Evolutionary conservation across 2,113 vertebrate genomes (phyloP).

Genomic region (Smithornis capensis): DNA sequence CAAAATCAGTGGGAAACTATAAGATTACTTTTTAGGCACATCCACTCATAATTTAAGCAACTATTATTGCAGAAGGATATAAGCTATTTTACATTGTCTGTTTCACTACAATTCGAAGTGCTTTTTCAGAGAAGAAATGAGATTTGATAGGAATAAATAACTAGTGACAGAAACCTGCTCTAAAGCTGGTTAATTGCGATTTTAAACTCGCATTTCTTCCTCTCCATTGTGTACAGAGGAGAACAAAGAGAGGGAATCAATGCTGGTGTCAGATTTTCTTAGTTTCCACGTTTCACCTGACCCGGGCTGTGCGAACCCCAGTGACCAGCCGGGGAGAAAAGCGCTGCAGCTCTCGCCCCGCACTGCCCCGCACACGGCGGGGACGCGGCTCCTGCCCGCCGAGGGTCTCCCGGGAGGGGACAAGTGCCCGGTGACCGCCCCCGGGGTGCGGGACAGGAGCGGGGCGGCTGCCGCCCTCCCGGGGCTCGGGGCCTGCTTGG

Average conservation of each 20-base stretch:
- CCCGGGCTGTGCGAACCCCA: neutral
- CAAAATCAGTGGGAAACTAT: neutral
- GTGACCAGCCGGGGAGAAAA: neutral
- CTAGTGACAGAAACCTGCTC: neutral
- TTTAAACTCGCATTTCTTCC: conserved; percentile 61
- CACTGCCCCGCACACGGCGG: neutral
- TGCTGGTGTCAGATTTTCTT: conserved; percentile 63
- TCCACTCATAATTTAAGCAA: conserved; percentile 15
- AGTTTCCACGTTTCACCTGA: conserved; percentile 47
- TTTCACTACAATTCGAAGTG: neutral
- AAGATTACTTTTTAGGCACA: neutral
- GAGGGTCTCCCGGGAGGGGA: neutral
- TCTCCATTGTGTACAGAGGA: conserved; percentile 14
- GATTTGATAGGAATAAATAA: neutral
- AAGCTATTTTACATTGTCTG: neutral
- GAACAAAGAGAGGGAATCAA: conserved; percentile 70
- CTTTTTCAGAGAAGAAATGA: neutral
- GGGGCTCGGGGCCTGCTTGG: neutral
- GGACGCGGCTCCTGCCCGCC: neutral
- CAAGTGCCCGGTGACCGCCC: neutral
- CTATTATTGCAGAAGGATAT: neutral
- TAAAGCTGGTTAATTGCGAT: conserved; percentile 64
- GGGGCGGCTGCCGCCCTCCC: neutral
- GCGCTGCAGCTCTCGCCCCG: neutral
- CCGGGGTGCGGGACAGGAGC: neutral